Conservation (phyloP, 2,888 invertebrate species). For the Cordilura impudica region DNA sequence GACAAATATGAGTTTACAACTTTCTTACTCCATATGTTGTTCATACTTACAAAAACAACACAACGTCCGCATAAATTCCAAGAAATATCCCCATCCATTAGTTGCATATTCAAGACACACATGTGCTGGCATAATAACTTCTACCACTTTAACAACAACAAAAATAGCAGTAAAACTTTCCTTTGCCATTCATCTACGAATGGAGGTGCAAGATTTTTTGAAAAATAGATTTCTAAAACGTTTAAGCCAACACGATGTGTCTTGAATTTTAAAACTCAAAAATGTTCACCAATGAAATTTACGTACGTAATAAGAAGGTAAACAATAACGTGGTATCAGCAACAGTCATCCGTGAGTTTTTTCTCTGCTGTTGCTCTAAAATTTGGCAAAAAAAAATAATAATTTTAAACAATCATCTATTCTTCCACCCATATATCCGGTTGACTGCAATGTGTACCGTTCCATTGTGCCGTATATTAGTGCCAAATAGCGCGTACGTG, state of each 20-base stretch:
- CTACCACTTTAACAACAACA: slow-evolving; percentile 6
- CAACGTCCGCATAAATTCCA: background rate
- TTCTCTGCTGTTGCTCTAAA: background rate
- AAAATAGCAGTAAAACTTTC: slow-evolving; percentile 40
- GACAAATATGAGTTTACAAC: slow-evolving; percentile 36
- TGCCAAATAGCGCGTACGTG: slow-evolving; percentile 76
- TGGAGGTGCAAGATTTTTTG: slow-evolving; percentile 64
- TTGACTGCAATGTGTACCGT: slow-evolving; percentile 33
- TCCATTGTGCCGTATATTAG: slow-evolving; percentile 41
- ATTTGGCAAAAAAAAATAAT: too few relatives aligned
- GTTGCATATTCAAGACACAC: slow-evolving; percentile 25
- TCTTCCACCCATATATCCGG: slow-evolving; percentile 26
- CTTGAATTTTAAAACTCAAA: slow-evolving; percentile 72
- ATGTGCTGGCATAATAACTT: slow-evolving; percentile 50
- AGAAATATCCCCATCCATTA: slow-evolving; percentile 1
- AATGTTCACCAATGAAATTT: slow-evolving; percentile 44
- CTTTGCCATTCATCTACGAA: slow-evolving; percentile 29
- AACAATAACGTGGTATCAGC: slow-evolving; percentile 46
- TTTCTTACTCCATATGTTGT: slow-evolving; percentile 31
- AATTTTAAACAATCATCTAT: slow-evolving; percentile 4
- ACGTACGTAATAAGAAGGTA: slow-evolving; percentile 50
- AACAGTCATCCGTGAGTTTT: slow-evolving; percentile 19
- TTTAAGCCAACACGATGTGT: slow-evolving; percentile 73
- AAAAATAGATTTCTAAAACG: slow-evolving; percentile 77
- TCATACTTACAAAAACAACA: slow-evolving; percentile 1